These are phyloP conservation scores for Nautilus pompilius DNA, from an alignment of 1,140 invertebrate species.

Conservation along the genomic window DNA sequence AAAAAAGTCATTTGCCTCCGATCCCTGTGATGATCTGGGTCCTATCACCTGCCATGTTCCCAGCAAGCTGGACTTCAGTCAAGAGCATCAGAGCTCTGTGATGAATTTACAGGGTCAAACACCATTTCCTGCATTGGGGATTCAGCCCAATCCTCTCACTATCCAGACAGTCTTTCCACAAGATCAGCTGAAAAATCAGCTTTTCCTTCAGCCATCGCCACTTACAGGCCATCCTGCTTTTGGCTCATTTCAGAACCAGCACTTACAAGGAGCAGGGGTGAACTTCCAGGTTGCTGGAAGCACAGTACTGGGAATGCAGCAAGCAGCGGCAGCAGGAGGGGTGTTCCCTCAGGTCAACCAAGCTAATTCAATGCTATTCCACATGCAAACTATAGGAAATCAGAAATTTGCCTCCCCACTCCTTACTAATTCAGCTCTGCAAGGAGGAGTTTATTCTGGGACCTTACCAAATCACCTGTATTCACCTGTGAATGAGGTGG, in stretches of 20 bases:
- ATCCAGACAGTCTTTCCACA: slow-evolving; percentile 10
- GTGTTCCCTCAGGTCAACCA: neutral
- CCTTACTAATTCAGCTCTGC: neutral
- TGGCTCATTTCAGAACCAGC: slow-evolving; percentile 1
- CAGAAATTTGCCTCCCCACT: slow-evolving; percentile 2
- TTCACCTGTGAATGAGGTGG: neutral
- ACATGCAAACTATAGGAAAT: neutral
- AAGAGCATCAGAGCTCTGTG: neutral
- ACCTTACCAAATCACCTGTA: neutral
- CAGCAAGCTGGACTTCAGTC: slow-evolving; percentile 19
- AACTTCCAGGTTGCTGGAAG: neutral
- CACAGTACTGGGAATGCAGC: neutral
- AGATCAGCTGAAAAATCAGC: slow-evolving; percentile 11
- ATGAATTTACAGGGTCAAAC: neutral
- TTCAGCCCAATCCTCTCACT: slow-evolving; percentile 7
- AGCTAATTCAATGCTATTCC: neutral
- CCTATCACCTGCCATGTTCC: slow-evolving; percentile 17
- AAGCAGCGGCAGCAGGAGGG: neutral
- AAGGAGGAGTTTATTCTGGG: neutral
- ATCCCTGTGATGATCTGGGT: slow-evolving; percentile 14
- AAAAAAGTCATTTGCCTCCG: slow-evolving; percentile 2
- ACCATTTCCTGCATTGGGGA: neutral
- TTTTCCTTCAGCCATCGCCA: slow-evolving; percentile 10
- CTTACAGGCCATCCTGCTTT: slow-evolving; percentile 4
- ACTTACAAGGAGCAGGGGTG: too few species aligned